These are phyloP conservation scores for Micrastur ruficollis DNA, from an alignment of 2,797 vertebrate genomes.

Conservation along the genomic window DNA sequence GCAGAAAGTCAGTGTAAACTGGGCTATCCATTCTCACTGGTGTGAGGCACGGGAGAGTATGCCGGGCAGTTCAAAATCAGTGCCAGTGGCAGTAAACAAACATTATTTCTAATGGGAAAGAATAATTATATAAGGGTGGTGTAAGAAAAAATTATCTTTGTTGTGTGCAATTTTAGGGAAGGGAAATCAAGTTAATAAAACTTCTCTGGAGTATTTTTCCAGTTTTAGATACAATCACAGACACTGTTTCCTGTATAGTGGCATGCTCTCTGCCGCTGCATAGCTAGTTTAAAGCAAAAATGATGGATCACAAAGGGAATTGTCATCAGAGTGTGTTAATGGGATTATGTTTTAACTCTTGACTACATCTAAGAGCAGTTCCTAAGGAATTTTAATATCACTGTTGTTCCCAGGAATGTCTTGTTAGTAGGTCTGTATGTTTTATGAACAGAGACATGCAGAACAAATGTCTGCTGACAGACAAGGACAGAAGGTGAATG, in stretches of 20 bases:
- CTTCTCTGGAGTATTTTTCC: neutral
- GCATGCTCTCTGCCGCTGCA: neutral
- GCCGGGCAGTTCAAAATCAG: neutral
- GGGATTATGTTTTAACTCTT: neutral
- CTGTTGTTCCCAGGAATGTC: neutral
- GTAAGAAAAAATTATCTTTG: neutral
- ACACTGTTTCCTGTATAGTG: neutral
- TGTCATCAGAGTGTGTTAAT: neutral
- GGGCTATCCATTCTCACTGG: neutral
- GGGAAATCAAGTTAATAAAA: neutral
- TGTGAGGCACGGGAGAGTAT: neutral
- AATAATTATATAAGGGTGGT: neutral
- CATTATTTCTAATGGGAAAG: neutral
- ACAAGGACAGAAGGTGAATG: neutral
- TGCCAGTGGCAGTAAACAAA: neutral
- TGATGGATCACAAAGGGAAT: neutral
- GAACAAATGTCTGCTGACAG: slow-evolving; percentile 18
- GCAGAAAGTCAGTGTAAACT: neutral
- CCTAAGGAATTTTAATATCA: neutral
- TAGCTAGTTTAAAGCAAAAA: neutral
- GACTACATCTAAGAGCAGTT: neutral
- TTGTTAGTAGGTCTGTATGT: neutral
- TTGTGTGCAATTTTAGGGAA: neutral
- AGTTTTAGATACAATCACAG: neutral
- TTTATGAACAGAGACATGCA: neutral